Evolutionary conservation across 2,113 vertebrate genomes (phyloP).

Genomic region (Actenoides hombroni): DNA sequence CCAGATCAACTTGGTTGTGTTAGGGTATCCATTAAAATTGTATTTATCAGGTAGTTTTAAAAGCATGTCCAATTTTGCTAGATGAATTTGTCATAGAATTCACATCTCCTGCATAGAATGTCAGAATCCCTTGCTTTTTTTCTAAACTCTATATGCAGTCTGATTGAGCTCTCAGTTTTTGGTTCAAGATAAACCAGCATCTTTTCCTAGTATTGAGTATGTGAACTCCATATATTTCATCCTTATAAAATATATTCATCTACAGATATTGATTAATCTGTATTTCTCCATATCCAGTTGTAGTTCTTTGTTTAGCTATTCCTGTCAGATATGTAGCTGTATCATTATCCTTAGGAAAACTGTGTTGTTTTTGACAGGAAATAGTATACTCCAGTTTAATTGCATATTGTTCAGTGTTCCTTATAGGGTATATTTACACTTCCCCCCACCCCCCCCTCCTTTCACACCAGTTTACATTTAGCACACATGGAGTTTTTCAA

Average conservation of each 20-base stretch:
- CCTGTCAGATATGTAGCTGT: not conserved
- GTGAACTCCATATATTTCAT: not conserved
- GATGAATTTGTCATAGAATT: not conserved
- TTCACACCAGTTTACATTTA: not conserved
- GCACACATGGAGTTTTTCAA: not conserved
- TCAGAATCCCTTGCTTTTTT: not conserved
- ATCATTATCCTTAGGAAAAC: not conserved
- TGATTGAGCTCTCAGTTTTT: not conserved
- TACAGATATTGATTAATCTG: not conserved
- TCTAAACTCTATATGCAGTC: not conserved
- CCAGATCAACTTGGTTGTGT: constrained; percentile 47
- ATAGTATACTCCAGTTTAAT: not conserved
- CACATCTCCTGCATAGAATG: not conserved
- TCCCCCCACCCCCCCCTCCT: not conserved
- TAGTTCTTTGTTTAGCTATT: not conserved
- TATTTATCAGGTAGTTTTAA: not conserved
- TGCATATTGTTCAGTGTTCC: not conserved
- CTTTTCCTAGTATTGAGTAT: not conserved
- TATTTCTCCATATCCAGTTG: not conserved
- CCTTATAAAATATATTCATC: not conserved
- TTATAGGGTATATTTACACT: not conserved
- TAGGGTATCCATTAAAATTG: not conserved
- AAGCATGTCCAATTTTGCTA: not conserved
- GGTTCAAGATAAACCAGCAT: not conserved
- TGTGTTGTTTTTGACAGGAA: not conserved